Conservation (phyloP, 2,797 vertebrate species). For the Betta splendens region DNA sequence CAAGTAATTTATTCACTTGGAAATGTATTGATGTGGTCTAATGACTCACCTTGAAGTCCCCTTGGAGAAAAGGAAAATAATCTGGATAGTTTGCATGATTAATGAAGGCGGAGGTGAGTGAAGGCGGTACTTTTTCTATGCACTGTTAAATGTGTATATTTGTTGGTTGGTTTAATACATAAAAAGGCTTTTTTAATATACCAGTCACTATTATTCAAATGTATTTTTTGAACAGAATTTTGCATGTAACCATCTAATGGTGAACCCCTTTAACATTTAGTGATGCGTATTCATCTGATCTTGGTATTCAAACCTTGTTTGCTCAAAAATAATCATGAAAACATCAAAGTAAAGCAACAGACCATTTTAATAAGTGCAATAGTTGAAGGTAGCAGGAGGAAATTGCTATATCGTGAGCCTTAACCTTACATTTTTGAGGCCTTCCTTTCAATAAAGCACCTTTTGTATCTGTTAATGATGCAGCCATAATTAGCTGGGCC, state of each 20-base stretch:
- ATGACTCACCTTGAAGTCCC: conserved; percentile 18
- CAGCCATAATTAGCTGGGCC: background rate
- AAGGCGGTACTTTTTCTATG: background rate
- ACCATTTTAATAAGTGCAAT: background rate
- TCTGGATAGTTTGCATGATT: background rate
- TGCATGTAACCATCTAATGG: no score
- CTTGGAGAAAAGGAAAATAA: conserved; percentile 2
- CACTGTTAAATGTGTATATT: background rate
- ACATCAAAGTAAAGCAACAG: no score
- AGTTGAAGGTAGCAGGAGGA: background rate
- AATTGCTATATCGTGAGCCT: background rate
- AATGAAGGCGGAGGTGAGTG: conserved; percentile 9
- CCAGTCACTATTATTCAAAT: no score
- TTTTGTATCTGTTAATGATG: background rate
- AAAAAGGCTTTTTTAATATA: no score
- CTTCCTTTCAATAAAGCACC: background rate
- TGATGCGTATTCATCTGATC: no score
- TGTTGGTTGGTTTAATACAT: no score
- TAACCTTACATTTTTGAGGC: background rate
- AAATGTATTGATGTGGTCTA: conserved; percentile 22
- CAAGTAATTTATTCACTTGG: conserved; percentile 13
- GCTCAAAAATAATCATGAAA: no score
- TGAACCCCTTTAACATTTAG: no score
- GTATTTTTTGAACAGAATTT: no score
- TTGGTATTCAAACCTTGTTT: no score